phyloP scores from a whole-genome alignment of 1,140 invertebrate genomes.

The Antheraea mylitta region DNA sequence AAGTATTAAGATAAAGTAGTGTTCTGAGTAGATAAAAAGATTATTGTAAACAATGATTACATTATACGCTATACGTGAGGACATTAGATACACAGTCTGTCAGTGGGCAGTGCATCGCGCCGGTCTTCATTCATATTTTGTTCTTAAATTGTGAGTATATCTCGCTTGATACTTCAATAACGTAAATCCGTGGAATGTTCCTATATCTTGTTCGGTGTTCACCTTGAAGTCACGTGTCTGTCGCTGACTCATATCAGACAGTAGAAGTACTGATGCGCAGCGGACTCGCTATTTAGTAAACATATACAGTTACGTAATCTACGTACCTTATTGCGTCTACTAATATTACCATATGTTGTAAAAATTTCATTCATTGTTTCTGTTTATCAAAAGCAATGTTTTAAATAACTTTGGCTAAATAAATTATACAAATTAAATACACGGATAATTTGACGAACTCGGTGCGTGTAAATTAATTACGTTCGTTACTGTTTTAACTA shows the following conservation, averaged over 20 bases:
- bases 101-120: too few species aligned
- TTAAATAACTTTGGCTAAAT: not conserved
- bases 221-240: slow-evolving; percentile 52
- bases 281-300: slow-evolving; percentile 19
- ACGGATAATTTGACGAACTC: not conserved
- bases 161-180: not conserved
- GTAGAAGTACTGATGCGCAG: slow-evolving; percentile 19
- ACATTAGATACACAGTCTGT: not conserved
- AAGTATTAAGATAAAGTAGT: not conserved
- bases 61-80: not conserved
- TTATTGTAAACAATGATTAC: not conserved
- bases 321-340: slow-evolving; percentile 4
- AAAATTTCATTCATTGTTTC: not conserved
- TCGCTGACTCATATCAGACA: slow-evolving; percentile 39
- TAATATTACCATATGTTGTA: not conserved
- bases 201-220: slow-evolving; percentile 26
- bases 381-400: not conserved
- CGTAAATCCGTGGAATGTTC: not conserved
- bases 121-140: not conserved
- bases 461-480: not conserved
- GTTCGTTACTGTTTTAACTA: too few species aligned
- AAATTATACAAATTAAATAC: not conserved
- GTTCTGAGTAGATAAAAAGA: not conserved
- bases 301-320: slow-evolving; percentile 20
- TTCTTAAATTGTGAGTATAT: not conserved